These are phyloP conservation scores for Tamias sibiricus DNA, from an alignment of 2,113 vertebrate species.

Conservation along the genomic window DNA sequence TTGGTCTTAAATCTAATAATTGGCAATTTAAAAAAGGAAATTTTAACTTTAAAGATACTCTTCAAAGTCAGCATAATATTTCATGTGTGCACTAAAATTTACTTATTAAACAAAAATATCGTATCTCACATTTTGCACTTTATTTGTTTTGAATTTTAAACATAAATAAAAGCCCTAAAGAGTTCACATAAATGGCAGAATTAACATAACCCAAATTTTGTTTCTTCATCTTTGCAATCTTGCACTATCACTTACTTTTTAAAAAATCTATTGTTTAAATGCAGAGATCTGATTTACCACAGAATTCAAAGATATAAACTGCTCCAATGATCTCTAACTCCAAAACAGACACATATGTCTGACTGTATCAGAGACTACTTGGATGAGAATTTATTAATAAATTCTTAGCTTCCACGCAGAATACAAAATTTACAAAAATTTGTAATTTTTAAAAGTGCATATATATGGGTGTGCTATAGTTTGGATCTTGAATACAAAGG, in stretches of 20 bases:
- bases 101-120: neutral
- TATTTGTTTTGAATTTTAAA: conserved; percentile 25
- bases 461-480: too few species aligned
- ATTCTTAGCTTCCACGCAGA: neutral
- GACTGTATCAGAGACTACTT: neutral
- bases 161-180: conserved; percentile 1
- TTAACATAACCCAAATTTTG: neutral
- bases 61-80: conserved; percentile 40
- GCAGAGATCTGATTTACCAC: neutral
- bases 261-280: neutral
- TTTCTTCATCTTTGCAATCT: neutral
- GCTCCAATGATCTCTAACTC: neutral
- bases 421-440: neutral
- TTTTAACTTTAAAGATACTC: conserved; percentile 19
- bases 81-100: conserved; percentile 4
- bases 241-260: neutral
- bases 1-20: conserved; percentile 20
- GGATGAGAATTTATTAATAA: neutral
- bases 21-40: neutral
- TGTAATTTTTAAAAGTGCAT: neutral
- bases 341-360: neutral
- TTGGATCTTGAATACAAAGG: neutral
- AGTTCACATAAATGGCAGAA: neutral
- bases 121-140: neutral
- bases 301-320: neutral